Evolutionary conservation across 92 coral and sea anemone genomes (phyloP), one percentile per base, ranked within the genome.

Genomic region (Zoanthus gigantus): DNA sequence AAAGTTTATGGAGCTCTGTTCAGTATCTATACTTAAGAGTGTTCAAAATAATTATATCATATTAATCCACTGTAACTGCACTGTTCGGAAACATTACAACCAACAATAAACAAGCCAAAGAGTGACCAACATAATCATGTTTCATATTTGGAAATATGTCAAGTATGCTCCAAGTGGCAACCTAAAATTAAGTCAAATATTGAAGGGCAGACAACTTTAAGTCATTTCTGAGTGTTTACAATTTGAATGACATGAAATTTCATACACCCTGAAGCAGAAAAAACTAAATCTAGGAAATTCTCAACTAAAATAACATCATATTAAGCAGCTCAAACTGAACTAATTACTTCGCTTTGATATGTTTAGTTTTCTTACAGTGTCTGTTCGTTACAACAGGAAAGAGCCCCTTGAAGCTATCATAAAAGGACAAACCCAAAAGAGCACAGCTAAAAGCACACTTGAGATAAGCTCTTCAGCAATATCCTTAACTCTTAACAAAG

Each of bases 341-440:
- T 10, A 17, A 34, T 32, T n/a, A 13, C 30, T 16, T 7, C 18
- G 0, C 12, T 76, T 11, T 75, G 23, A 48, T 52, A 46, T 54
- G n/a, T 54, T 11, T 77, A 34, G 65, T 77, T 5, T 77, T 50
- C 9, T 48, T 10, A 48, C 48, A 76, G 61, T 48, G 23, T 11
- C 65, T 77, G 82, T 54, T 30, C 68, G 52, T 28, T 77, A 77
- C 29, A 77, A 77, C 82, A 77, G 66, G 82, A 77, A 53, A 56
- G 14, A 54, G 30, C 12, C 66, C 30, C 44, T 12, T 32, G 32
- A 12, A 6, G 45, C 28, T 50, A 11, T 31, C 17, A 28, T 15
- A 52, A 77, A 28, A 77, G 14, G 23, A 30, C 68, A 0, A 5
- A 4, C 29, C 63, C 9, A 48, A 54, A 12, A 54, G 82, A 50